A percentile compares a stretch with the other conserved stretches of the same genome.
Evolutionary conservation across 37 sponge, comb jelly and placozoan species (phyloP).

Genomic region (Spongia lamella): DNA sequence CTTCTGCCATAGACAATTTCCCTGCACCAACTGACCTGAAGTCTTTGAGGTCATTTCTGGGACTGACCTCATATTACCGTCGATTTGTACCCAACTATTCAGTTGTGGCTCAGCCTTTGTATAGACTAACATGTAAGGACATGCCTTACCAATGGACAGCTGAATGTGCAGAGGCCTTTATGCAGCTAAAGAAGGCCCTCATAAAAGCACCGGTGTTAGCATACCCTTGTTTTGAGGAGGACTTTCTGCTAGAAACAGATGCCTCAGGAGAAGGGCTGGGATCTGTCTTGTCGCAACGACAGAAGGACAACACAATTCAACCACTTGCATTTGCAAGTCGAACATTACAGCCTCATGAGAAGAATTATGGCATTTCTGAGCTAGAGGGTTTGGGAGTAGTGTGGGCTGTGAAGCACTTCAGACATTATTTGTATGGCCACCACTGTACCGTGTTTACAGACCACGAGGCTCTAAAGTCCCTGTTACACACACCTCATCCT

Average conservation of each 20-base stretch:
- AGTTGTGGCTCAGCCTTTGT: constrained; percentile 33
- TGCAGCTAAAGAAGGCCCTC: constrained; percentile 38
- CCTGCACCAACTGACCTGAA: constrained; percentile 1
- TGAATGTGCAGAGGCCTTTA: constrained; percentile 41
- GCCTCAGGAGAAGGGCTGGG: constrained; percentile 54
- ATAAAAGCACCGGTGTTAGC: constrained; percentile 34
- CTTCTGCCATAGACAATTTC: constrained; percentile 7
- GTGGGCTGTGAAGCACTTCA: constrained; percentile 66
- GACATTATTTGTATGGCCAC: constrained; percentile 67
- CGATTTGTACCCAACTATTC: constrained; percentile 42
- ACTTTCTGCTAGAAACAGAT: constrained; percentile 60
- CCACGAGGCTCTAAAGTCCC: constrained; percentile 56
- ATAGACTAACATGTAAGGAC: constrained; percentile 40
- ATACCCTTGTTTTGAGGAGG: constrained; percentile 26
- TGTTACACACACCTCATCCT: constrained; percentile 61
- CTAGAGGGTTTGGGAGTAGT: constrained; percentile 61
- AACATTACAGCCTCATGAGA: constrained; percentile 48
- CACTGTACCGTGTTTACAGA: constrained; percentile 48
- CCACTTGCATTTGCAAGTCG: constrained; percentile 65
- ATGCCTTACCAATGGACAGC: constrained; percentile 35
- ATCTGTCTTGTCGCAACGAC: constrained; percentile 48
- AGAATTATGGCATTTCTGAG: constrained; percentile 57
- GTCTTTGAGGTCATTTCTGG: constrained; percentile 2
- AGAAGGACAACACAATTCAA: constrained; percentile 15
- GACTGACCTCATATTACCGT: constrained; percentile 50